Evolutionary conservation across 2,888 invertebrate genomes (phyloP), one percentile per base, ranked within the genome.

Genomic region (Balanococcus diminutus): DNA sequence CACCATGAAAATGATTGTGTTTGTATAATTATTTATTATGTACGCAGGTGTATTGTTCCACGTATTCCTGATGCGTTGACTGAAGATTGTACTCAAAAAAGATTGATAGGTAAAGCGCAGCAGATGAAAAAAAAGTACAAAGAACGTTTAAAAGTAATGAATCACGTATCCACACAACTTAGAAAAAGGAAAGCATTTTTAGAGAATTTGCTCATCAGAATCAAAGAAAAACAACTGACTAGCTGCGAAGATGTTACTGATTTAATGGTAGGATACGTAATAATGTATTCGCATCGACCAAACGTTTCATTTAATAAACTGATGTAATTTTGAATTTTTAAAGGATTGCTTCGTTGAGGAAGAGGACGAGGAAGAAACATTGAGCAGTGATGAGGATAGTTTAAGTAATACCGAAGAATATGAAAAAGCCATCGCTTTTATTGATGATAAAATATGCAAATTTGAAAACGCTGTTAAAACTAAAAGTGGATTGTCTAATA

Each of bases 201-300:
- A n/a, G 72, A 72, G 16, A 72, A 72, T 16, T 16, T 72, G 2
- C 72, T 72, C 72, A 72, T 72, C 11, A 28, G 31, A 31, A 72
- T 72, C 25, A 72, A 72, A 31, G 72, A 72, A 72, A 72, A 72
- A 31, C 72, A 72, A 31, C 31, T 72, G 72, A 72, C 72, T 0
- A 31, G 16, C 31, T 31, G 31, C 2, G 31, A 72, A 11, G 72
- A 72, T 28, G 31, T 31, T 8, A 31, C 31, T 72, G 72, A 72
- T 72, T 72, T 72, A n/a, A 72, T 72, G 31, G 72, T 72, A 72
- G 16, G 5, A 9, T 4, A 56, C 4, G 6, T 56, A 39, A 39
- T 39, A 2, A 46, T 3, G 1, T 16, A 14, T 1, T 46, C 16
- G 16, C 16, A 16, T 56, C 5, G 16, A 46, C 16, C 11, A 16